Evolutionary conservation across 2,888 invertebrate species (phyloP).

Genomic region (Amphipoea oculea): DNA sequence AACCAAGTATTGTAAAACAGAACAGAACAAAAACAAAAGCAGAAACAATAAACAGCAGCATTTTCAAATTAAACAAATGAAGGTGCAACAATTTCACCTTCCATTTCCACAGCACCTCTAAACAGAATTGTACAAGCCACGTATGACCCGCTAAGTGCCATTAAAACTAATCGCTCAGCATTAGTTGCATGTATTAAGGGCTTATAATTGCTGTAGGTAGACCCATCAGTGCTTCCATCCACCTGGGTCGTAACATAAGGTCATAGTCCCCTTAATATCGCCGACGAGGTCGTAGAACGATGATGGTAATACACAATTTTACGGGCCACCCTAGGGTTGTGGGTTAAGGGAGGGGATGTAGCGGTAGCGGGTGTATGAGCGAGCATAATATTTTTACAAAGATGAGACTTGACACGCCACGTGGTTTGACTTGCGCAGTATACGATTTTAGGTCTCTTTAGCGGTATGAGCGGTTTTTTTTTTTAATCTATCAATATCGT

Average conservation of each 20-base stretch:
- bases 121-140: constrained; percentile 46
- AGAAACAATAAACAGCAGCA: neutral
- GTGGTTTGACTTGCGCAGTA: too few species aligned
- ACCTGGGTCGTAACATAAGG: constrained; percentile 77
- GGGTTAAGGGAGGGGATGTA: constrained; percentile 61
- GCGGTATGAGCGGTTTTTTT: too few species aligned
- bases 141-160: constrained; percentile 48
- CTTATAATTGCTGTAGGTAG: constrained; percentile 58
- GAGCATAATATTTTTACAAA: neutral
- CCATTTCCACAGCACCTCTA: constrained; percentile 35
- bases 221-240: constrained; percentile 64
- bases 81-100: constrained; percentile 31
- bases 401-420: too few species aligned
- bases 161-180: constrained; percentile 56
- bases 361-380: constrained; percentile 38
- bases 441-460: too few species aligned
- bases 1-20: too few species aligned
- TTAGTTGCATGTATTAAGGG: constrained; percentile 57
- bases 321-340: constrained; percentile 80
- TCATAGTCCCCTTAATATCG: constrained; percentile 84
- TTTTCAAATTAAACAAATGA: constrained; percentile 32
- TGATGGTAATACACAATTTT: constrained; percentile 88
- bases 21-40: neutral
- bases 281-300: constrained; percentile 80
- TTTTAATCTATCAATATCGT: too few species aligned